Evolutionary conservation across 1,140 invertebrate species (phyloP).

Genomic region (Plodia interpunctella): DNA sequence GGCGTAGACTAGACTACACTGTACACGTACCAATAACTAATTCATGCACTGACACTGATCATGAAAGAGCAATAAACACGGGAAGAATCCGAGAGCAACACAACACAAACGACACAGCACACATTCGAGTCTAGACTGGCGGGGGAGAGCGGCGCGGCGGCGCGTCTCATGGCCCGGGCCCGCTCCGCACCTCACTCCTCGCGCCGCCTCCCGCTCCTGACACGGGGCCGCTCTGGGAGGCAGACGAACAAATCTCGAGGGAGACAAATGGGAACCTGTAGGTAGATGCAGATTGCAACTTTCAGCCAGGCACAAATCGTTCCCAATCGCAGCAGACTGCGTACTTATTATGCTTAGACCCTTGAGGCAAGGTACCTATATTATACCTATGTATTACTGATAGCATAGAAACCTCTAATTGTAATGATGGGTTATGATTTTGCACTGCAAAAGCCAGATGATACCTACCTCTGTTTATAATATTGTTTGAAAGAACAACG

Average conservation of each 20-base stretch:
- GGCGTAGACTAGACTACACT: neutral
- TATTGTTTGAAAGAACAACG: too few species aligned
- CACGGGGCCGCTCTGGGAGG: neutral
- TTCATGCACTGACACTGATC: neutral
- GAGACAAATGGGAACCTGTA: neutral
- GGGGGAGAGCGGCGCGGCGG: conserved; percentile 14
- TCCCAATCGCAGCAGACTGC: too few species aligned
- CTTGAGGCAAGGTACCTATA: too few species aligned
- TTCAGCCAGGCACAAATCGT: too few species aligned
- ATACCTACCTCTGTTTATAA: too few species aligned
- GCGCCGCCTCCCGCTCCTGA: conserved; percentile 16
- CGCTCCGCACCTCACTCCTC: conserved; percentile 27
- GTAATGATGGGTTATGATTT: too few species aligned
- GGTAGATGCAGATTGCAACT: neutral
- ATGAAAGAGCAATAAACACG: neutral
- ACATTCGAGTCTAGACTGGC: neutral
- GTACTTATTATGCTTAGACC: too few species aligned
- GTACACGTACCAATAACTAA: neutral
- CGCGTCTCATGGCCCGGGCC: conserved; percentile 15
- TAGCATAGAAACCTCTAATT: too few species aligned
- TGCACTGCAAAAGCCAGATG: too few species aligned
- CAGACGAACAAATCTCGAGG: neutral
- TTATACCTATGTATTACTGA: too few species aligned
- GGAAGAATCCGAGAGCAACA: neutral
- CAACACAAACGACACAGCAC: neutral